Base-by-base conservation (phyloP, 2,797 vertebrate genomes). In the Xiphorhynchus erythropygius region DNA sequence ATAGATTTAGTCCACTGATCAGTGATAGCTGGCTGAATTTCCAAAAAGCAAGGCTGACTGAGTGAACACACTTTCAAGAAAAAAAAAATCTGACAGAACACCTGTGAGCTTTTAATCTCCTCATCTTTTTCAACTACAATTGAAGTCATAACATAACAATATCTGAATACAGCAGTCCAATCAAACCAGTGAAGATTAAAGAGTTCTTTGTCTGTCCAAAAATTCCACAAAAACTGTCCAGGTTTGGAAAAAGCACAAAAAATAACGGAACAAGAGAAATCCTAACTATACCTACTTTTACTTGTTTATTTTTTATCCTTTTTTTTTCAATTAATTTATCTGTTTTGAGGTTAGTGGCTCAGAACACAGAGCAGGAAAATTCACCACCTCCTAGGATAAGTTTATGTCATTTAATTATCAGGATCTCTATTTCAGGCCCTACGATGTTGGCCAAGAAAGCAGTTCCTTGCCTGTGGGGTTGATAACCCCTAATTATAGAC, bases 401-500 rank as follows among this genome's bases (percentile, higher is more conserved):
- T 44, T 86, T 59, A 59, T 86, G 35, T 10, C 21, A 33, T 69
- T 76, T 59, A 73, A 84, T 79, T 70, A 42, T 46, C 7, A 22
- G 21, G 14, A 41, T 79, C 89, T 89, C 25, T 91, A 32, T 76
- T 76, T 76, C 47, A 74, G 9, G 4, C 21, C 22, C 24, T 63
- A 13, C 1, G 0, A 59, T 35, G 21, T 2, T 67, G 28, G 22
- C 56, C 10, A 59, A 67, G n/a, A 83, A 64, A 64, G 8, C 10
- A 60, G 8, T 32, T 90, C 59, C 23, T 87, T 0, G 0, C 13
- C 44, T 6, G 0, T 49, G 41, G 25, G 2, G 11, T 67, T 80
- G 33, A 25, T 33, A 47, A 14, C 37, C 28, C 39, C 13, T 59
- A 28, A 30, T 78, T 53, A 47, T 14, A 70, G 25, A 33, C 27